Conservation (phyloP, 2,113 vertebrate genomes). For the Heliornis fulica region DNA sequence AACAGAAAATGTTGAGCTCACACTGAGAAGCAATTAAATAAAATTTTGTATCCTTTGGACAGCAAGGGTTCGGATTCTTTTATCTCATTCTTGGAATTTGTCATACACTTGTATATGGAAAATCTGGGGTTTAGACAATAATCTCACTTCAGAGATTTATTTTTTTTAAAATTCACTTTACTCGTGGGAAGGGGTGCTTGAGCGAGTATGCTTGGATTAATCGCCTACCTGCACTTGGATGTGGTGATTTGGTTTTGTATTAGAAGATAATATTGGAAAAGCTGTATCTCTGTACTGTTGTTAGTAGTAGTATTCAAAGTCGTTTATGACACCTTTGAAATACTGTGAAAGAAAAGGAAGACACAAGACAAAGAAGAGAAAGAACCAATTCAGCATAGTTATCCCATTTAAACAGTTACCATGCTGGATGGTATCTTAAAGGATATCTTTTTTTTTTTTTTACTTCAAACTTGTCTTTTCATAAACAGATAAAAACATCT, state of each 20-base stretch:
- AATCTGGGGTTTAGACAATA: neutral
- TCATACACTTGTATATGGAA: neutral
- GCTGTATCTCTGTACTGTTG: too few relatives aligned
- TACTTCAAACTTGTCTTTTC: neutral
- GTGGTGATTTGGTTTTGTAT: neutral
- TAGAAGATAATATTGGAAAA: neutral
- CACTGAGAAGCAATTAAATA: neutral
- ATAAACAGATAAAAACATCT: neutral
- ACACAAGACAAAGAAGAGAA: neutral
- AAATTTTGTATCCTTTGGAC: neutral
- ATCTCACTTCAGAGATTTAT: neutral
- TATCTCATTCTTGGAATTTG: neutral
- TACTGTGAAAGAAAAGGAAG: neutral
- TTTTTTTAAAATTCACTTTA: neutral
- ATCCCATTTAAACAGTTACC: neutral
- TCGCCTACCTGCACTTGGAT: neutral
- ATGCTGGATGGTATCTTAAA: neutral
- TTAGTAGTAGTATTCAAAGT: too few relatives aligned
- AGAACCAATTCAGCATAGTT: neutral
- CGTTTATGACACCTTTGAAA: neutral
- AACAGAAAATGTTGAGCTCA: neutral
- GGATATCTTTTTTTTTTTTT: neutral
- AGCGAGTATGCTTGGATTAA: neutral
- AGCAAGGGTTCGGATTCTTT: neutral
- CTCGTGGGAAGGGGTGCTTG: neutral